Evolutionary conservation across 2,888 invertebrate species (phyloP).

Genomic region (Andrena flavipes): DNA sequence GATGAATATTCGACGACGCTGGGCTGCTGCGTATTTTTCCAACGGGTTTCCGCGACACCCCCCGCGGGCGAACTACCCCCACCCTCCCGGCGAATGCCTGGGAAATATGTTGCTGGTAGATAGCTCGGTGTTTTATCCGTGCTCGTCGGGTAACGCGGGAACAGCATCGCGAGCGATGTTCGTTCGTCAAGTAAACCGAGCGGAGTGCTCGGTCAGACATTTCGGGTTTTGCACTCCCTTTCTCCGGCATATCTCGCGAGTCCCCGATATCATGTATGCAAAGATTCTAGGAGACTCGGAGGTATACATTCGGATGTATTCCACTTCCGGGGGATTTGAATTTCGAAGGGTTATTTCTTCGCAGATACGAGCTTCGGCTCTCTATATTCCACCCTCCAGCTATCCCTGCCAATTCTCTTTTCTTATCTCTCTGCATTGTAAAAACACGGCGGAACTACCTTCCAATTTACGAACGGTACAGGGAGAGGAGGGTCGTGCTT

Average conservation of each 20-base stretch:
- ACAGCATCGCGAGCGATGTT: too few relatives aligned
- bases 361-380: neutral
- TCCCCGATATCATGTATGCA: neutral
- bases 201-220: neutral
- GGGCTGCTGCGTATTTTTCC: neutral
- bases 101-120: neutral
- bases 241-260: neutral
- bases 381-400: too few relatives aligned
- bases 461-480: too few relatives aligned
- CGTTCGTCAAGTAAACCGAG: neutral
- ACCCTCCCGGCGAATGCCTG: neutral
- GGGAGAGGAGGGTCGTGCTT: too few relatives aligned
- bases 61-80: neutral
- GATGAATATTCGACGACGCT: conserved; percentile 43
- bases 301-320: neutral
- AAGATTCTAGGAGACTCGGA: neutral
- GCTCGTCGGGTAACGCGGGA: too few relatives aligned
- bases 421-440: neutral
- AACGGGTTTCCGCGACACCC: neutral
- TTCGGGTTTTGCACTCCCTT: neutral
- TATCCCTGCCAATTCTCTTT: neutral
- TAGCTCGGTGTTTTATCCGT: neutral
- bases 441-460: too few relatives aligned
- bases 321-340: conserved; percentile 1
- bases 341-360: neutral